Base-by-base conservation (phyloP, 2,888 invertebrate species). In the Ochropleura plecta region DNA sequence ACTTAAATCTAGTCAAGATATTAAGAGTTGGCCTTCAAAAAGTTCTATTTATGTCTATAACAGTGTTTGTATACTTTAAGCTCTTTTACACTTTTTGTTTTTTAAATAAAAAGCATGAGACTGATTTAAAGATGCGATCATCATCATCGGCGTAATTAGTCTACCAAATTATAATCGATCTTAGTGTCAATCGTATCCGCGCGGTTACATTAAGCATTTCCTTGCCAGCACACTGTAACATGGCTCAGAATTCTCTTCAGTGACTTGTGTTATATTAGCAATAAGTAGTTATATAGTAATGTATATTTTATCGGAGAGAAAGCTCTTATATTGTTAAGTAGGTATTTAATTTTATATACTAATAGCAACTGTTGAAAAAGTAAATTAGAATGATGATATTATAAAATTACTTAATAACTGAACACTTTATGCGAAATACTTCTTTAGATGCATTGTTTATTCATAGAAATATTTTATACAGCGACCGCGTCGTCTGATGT, bases 1-100 rank as follows among this genome's bases (percentile, higher is more conserved):
- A 84, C 80, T 86, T 88, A 90, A 90, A 88, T 94, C 95, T 95
- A 95, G 95, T 95, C 95, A 94, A 89, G 90, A 89, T 84, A 78
- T 78, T 70, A 66, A 67, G 77, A 84, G 86, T 87, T 83, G 81
- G 80, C 83, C 82, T 89, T 84, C 83, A 85, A 86, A 85, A 85
- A 82, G n/a, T 74, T 79, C 70, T 79, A 70, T 73, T 53, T 55
- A 75, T 77, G 66, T 76, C 55, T 78, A 14, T 64, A 68, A 48
- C 53, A 72, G 67, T 72, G 65, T 74, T 66, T 77, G 64, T 78
- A 66, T 79, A 73, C 73, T 76, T 76, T 76, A 70, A 69, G 69
- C 59, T 73, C 73, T 81, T 83, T 74, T 68, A 74, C 51, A 81
- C 74, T 53, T 76, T 79, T 83, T 59, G 74, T 78, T 76, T 69